Conservation (phyloP, 2,888 invertebrate species). For the Apamea anceps region DNA sequence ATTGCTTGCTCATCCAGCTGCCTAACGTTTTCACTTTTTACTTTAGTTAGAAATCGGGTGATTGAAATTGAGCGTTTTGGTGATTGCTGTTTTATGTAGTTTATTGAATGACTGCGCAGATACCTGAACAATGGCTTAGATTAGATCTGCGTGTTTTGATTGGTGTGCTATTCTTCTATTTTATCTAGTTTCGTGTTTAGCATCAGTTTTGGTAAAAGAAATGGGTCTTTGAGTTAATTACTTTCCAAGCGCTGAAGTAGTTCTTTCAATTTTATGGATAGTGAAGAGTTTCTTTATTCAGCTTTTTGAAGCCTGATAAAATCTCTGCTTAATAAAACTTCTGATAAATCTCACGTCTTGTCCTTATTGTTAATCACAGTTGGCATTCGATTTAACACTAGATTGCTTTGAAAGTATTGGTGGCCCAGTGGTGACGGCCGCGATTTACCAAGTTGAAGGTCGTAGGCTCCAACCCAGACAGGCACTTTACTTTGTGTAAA, state of each 20-base stretch:
- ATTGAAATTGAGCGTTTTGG: slow-evolving; percentile 46
- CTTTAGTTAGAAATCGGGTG: slow-evolving; percentile 50
- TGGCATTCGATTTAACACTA: background rate
- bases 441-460: background rate
- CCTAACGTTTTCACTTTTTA: slow-evolving; percentile 60
- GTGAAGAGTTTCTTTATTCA: background rate
- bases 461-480: background rate
- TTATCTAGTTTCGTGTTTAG: slow-evolving; percentile 36
- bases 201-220: slow-evolving; percentile 36
- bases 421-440: too few relatives aligned
- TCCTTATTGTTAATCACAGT: slow-evolving; percentile 1
- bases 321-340: slow-evolving; percentile 9
- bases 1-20: slow-evolving; percentile 51
- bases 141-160: slow-evolving; percentile 47
- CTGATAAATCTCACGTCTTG: background rate
- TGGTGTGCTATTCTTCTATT: slow-evolving; percentile 13
- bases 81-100: slow-evolving; percentile 33
- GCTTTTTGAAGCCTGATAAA: background rate
- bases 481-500: background rate
- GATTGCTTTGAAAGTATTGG: background rate
- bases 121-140: slow-evolving; percentile 28
- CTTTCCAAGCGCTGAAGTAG: slow-evolving; percentile 14
- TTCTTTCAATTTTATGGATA: slow-evolving; percentile 17
- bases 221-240: slow-evolving; percentile 39
- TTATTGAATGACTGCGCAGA: slow-evolving; percentile 37